These are phyloP conservation scores for Alligator sinensis DNA, from an alignment of 2,113 vertebrate genomes.

Conservation along the genomic window DNA sequence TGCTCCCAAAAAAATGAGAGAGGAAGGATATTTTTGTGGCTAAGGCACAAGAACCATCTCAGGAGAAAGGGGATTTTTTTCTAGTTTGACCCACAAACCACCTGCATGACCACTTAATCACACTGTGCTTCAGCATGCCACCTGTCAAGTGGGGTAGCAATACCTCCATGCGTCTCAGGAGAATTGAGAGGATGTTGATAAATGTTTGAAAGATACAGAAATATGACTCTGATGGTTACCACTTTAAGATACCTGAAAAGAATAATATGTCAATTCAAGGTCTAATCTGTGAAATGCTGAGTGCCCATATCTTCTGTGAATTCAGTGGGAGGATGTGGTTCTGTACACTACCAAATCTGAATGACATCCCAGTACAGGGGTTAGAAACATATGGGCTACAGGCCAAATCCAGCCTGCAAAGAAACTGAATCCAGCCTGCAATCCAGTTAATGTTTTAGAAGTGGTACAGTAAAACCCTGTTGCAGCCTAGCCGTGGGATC, in stretches of 20 bases:
- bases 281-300: neutral
- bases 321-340: too few species aligned
- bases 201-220: neutral
- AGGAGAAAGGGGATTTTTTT: neutral
- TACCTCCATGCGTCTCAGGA: neutral
- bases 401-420: neutral
- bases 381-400: neutral
- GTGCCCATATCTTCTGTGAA: neutral
- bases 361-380: neutral
- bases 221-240: neutral
- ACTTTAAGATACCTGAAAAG: neutral
- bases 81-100: neutral
- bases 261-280: neutral
- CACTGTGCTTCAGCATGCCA: accelerated
- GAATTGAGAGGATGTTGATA: neutral
- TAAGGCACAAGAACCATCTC: neutral
- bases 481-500: too few species aligned
- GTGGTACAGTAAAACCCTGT: too few species aligned
- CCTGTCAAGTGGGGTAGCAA: neutral
- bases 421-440: too few species aligned
- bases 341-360: neutral
- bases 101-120: neutral
- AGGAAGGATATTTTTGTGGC: neutral
- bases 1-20: neutral
- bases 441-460: too few species aligned